These are phyloP conservation scores for Turnix velox DNA, from an alignment of 2,113 vertebrate species.

Conservation along the genomic window DNA sequence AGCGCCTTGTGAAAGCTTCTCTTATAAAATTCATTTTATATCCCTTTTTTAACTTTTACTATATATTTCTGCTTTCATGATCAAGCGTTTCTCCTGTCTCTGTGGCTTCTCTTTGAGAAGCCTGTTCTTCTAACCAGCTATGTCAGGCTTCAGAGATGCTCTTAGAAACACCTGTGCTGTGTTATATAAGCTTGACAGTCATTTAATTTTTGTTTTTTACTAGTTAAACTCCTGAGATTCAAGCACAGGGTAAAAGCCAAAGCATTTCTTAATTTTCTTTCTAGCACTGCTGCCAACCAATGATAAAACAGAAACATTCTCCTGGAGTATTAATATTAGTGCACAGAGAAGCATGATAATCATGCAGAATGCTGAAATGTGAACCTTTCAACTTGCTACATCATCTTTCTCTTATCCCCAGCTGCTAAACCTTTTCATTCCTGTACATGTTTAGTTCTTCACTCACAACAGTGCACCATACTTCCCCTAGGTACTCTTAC, in stretches of 20 bases:
- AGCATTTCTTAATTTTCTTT: not conserved
- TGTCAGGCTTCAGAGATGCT: slow-evolving; percentile 13
- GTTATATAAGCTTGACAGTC: not conserved
- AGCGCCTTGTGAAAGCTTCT: not conserved
- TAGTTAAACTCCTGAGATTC: not conserved
- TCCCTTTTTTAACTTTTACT: not conserved
- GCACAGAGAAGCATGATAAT: not conserved
- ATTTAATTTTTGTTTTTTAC: not conserved
- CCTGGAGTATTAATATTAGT: not conserved
- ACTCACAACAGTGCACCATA: not conserved
- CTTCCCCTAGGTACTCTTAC: not conserved
- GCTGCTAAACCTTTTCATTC: not conserved
- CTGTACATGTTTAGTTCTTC: not conserved
- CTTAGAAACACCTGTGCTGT: slow-evolving; percentile 28
- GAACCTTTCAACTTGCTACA: not conserved
- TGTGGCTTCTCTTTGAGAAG: not conserved
- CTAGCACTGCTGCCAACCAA: not conserved
- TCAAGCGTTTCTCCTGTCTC: not conserved
- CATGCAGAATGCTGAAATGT: not conserved
- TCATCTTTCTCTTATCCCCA: not conserved
- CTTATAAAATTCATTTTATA: not conserved
- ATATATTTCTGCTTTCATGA: not conserved
- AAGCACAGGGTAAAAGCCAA: not conserved
- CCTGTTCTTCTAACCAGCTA: not conserved
- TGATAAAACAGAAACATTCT: not conserved